Percentiles rank a stretch among this genome's conserved stretches.
Evolutionary conservation across 2,113 vertebrate species (phyloP).

Genomic region (Clarias magur): DNA sequence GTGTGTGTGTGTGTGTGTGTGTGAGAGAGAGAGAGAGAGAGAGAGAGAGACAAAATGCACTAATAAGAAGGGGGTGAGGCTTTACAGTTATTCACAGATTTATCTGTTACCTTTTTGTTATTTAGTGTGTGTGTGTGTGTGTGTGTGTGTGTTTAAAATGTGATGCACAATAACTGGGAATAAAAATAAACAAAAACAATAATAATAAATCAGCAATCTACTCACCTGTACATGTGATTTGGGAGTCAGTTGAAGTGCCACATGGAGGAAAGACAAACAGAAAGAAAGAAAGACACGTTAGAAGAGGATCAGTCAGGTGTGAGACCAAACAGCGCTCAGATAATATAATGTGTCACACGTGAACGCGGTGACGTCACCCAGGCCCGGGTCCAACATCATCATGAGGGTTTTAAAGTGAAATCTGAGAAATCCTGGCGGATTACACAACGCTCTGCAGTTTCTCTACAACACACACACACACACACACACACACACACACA

Average conservation of each 20-base stretch:
- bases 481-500: too few relatives aligned
- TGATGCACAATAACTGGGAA: background rate
- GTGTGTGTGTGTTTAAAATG: background rate
- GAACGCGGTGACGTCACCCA: too few relatives aligned
- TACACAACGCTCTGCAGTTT: background rate
- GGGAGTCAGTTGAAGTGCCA: background rate
- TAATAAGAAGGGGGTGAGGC: background rate
- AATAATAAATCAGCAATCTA: background rate
- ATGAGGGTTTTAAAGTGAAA: background rate
- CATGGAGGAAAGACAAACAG: conserved; percentile 1
- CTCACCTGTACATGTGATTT: background rate
- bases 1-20: background rate
- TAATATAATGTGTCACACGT: too few relatives aligned
- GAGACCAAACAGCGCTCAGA: too few relatives aligned
- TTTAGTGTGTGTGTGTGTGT: background rate
- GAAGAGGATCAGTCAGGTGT: background rate
- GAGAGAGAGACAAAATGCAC: background rate
- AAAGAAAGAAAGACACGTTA: background rate
- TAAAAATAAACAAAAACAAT: too few relatives aligned
- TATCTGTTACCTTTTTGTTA: background rate
- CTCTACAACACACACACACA: background rate
- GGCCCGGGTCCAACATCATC: background rate
- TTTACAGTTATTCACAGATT: background rate
- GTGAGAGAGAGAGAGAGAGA: background rate
- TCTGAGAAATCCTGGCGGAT: background rate